Conservation (phyloP, 2,888 invertebrate genomes). For the Anorthoa munda region DNA sequence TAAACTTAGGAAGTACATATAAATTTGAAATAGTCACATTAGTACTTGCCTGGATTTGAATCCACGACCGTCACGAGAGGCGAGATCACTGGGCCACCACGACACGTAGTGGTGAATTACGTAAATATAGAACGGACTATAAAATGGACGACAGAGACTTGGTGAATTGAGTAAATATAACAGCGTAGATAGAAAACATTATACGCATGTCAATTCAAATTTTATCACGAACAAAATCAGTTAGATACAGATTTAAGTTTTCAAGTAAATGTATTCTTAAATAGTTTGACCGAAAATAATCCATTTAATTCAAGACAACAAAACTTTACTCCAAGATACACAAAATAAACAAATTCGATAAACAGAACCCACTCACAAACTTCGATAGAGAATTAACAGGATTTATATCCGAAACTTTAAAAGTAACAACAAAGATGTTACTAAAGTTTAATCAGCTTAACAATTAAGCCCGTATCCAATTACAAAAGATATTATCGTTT, state of each 20-base stretch:
- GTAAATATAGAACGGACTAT: no score
- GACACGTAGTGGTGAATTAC: no score
- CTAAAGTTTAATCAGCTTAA: slow-evolving; percentile 73
- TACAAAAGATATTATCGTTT: slow-evolving; percentile 75
- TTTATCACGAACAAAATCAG: background rate
- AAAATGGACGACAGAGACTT: no score
- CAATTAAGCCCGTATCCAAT: slow-evolving; percentile 79
- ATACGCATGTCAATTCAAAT: background rate
- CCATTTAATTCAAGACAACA: background rate
- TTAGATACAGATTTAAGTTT: background rate
- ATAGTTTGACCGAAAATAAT: background rate
- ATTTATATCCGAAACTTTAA: slow-evolving; percentile 63
- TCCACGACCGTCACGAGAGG: no score
- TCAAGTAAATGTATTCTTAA: background rate
- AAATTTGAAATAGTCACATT: no score
- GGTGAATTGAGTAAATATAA: no score
- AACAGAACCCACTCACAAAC: slow-evolving; percentile 49
- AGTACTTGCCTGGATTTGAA: no score
- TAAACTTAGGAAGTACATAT: no score
- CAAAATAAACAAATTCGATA: slow-evolving; percentile 12
- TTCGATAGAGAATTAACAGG: slow-evolving; percentile 39
- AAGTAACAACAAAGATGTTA: slow-evolving; percentile 69
- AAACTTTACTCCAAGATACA: background rate
- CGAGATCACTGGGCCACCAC: no score
- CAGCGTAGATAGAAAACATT: no score